Evolutionary conservation across 2,797 vertebrate species (phyloP), one percentile per base, ranked within the genome.

Genomic region (Saxicola maurus): DNA sequence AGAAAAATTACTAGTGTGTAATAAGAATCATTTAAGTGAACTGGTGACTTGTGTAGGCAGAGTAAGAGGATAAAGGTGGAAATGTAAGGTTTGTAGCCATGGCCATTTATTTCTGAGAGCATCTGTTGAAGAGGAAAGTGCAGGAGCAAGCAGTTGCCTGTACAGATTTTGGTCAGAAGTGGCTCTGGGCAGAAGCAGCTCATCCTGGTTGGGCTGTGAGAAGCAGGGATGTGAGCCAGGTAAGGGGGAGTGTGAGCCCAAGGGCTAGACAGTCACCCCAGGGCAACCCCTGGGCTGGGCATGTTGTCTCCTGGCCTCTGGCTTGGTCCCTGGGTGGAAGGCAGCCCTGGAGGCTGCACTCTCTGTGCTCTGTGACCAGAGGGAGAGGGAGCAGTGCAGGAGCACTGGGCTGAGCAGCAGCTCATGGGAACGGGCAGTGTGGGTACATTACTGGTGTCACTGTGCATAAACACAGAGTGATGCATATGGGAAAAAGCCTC

Each of bases 381-480:
- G 30, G 18, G 21, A 49, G 25, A 52, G 23, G 0, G 9, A 87
- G 52, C 35, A 48, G 55, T 11, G 5, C 28, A 51, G 76, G 76
- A 51, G 42, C 40, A 17, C 25, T 0, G 1, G 57, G 28, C 52
- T 57, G 60, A 59, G 25, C 35, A 69, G 79, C 1, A 2, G 31
- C 69, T 37, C 31, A 37, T 24, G 56, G 60, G 64, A 73, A 33
- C 0, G 0, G 27, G 43, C 43, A 62, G 68, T 2, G 0, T 5
- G 31, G 59, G 27, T 55, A 73, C 28, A 1, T 85, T 59, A 33
- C 66, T 45, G 21, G 57, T 60, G 73, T 67, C 89, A 33, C 45
- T 28, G 57, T 21, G 57, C 37, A 31, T 82, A 92, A 92, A 87
- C 83, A 76, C 21, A 11, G 68, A 40, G 72, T 80, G 83, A 89